Conservation (phyloP, 2,797 vertebrate species). For the Phrynocephalus guinanensis region DNA sequence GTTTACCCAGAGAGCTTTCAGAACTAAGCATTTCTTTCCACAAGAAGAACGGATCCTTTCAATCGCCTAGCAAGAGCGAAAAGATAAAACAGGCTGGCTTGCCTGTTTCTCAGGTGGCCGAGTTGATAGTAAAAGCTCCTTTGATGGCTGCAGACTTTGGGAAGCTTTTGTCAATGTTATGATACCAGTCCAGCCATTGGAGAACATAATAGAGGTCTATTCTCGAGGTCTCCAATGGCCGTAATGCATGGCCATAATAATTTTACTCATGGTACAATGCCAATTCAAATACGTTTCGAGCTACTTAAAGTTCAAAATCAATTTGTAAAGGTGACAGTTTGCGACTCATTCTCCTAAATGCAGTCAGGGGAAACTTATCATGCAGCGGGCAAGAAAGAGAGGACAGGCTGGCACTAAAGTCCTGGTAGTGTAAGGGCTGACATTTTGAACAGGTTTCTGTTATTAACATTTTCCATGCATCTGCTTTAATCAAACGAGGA, state of each 20-base stretch:
- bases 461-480: slow-evolving; percentile 49
- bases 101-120: not conserved
- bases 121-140: slow-evolving; percentile 48
- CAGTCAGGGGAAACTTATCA: slow-evolving; percentile 59
- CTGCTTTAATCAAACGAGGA: slow-evolving; percentile 36
- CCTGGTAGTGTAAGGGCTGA: slow-evolving; percentile 36
- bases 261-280: slow-evolving; percentile 54
- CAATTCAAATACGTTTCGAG: slow-evolving; percentile 59
- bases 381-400: slow-evolving; percentile 40
- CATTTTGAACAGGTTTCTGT: slow-evolving; percentile 37
- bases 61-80: not conserved
- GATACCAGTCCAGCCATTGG: slow-evolving; percentile 44
- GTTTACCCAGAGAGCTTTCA: slow-evolving; percentile 10
- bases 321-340: slow-evolving; percentile 61
- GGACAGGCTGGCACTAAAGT: slow-evolving; percentile 27
- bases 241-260: slow-evolving; percentile 46
- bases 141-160: slow-evolving; percentile 55
- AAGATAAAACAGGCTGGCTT: not conserved
- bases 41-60: not conserved
- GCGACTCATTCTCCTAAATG: slow-evolving; percentile 55
- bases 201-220: slow-evolving; percentile 56
- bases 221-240: slow-evolving; percentile 58
- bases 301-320: slow-evolving; percentile 61
- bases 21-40: not conserved
- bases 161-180: slow-evolving; percentile 64